phyloP scores from a whole-genome alignment of 2,113 vertebrate genomes.

The Periophthalmodon schlosseri region DNA sequence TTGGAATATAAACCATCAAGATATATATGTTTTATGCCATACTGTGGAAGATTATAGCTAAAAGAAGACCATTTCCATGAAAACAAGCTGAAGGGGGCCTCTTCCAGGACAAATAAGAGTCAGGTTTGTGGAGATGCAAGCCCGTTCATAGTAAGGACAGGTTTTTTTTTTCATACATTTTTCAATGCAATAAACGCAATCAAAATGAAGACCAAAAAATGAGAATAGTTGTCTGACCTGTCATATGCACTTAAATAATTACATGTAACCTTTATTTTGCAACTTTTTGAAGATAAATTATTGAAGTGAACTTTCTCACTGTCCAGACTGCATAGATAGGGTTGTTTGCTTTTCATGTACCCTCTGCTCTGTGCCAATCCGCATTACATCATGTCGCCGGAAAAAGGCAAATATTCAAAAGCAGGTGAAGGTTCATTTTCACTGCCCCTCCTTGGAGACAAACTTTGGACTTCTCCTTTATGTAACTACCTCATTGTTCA shows the following conservation, averaged over 20 bases:
- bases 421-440: conserved; percentile 24
- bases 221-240: too few species aligned
- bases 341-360: neutral
- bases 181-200: too few species aligned
- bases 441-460: neutral
- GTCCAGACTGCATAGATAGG: neutral
- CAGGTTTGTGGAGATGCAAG: too few species aligned
- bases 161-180: too few species aligned
- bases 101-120: too few species aligned
- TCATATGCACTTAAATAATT: neutral
- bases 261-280: neutral
- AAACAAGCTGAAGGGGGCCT: neutral
- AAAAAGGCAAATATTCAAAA: neutral
- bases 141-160: too few species aligned
- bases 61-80: neutral
- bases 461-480: conserved; percentile 27
- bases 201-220: too few species aligned
- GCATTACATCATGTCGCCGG: conserved; percentile 18
- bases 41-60: neutral
- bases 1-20: too few species aligned
- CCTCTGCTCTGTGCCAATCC: neutral
- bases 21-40: too few species aligned
- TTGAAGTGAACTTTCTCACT: neutral
- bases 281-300: neutral
- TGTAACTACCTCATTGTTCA: conserved; percentile 11